Conservation (phyloP, 1,140 invertebrate species). For the Streblospio benedicti region DNA sequence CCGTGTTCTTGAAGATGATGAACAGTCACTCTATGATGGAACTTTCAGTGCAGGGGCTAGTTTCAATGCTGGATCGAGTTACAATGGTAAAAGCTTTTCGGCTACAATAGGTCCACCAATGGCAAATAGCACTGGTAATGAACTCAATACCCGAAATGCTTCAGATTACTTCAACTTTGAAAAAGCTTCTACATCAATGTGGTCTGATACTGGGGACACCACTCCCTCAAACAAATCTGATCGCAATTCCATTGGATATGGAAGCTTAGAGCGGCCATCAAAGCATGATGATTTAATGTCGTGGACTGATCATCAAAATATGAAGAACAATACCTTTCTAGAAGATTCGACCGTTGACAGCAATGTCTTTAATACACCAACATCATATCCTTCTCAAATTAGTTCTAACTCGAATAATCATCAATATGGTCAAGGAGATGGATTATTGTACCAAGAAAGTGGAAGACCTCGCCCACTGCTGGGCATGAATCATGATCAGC, state of each 20-base stretch:
- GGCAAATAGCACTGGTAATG: background rate
- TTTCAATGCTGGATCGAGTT: background rate
- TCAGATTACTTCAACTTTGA: background rate
- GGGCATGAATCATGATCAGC: too few species aligned
- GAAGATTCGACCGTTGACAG: background rate
- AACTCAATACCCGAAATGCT: background rate
- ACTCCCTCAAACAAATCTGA: conserved; percentile 8
- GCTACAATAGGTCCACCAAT: too few species aligned
- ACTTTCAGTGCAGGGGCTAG: too few species aligned
- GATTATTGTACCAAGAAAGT: background rate
- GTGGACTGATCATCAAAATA: background rate
- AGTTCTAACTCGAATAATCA: background rate
- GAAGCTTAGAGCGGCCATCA: conserved; percentile 6
- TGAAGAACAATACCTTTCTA: too few species aligned
- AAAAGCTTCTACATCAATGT: background rate
- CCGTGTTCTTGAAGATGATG: background rate
- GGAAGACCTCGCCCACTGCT: too few species aligned
- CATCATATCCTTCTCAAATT: background rate
- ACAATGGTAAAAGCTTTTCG: background rate
- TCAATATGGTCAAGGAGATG: background rate
- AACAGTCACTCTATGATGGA: background rate
- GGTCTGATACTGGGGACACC: conserved; percentile 5
- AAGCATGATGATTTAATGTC: background rate
- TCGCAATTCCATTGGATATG: conserved; percentile 6
- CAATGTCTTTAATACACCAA: background rate